A percentile compares a stretch with the other conserved stretches of the same genome.
Conservation (phyloP, 2,113 vertebrate genomes). For the Willisornis vidua region DNA sequence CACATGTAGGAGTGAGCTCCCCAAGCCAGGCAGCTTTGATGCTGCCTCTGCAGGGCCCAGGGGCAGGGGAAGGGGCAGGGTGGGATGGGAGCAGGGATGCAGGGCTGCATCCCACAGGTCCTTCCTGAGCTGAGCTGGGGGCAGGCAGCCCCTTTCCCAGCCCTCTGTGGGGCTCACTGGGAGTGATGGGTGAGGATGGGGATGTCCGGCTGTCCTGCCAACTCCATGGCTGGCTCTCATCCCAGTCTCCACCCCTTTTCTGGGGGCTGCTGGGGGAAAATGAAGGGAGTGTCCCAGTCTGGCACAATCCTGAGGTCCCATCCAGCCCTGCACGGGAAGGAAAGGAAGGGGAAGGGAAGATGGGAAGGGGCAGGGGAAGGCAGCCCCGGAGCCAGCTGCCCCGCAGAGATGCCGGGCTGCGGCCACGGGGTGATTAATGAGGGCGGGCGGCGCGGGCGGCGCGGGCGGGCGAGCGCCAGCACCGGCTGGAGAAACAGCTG, state of each 20-base stretch:
- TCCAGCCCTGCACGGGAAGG: fast-evolving
- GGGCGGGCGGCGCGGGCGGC: background rate
- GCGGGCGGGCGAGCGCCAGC: background rate
- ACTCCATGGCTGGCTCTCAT: background rate
- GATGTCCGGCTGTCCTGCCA: background rate
- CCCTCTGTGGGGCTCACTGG: background rate
- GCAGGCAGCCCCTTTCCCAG: background rate
- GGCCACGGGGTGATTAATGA: background rate
- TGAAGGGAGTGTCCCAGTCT: background rate
- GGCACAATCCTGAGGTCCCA: background rate
- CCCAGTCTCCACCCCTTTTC: background rate
- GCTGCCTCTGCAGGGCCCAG: fast-evolving
- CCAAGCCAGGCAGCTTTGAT: fast-evolving
- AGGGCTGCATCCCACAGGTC: fast-evolving
- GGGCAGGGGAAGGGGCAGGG: fast-evolving
- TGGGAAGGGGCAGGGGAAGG: background rate
- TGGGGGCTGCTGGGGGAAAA: background rate
- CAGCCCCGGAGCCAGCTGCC: background rate
- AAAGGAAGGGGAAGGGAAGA: background rate
- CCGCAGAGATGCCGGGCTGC: background rate
- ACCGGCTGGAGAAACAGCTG: slow-evolving; percentile 44
- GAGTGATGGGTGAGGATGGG: background rate
- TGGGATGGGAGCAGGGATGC: background rate
- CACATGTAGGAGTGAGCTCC: background rate
- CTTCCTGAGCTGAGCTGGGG: background rate